Percentiles rank a stretch among this genome's conserved stretches.
Conservation (phyloP, 2,797 vertebrate genomes). For the Spatula clypeata region DNA sequence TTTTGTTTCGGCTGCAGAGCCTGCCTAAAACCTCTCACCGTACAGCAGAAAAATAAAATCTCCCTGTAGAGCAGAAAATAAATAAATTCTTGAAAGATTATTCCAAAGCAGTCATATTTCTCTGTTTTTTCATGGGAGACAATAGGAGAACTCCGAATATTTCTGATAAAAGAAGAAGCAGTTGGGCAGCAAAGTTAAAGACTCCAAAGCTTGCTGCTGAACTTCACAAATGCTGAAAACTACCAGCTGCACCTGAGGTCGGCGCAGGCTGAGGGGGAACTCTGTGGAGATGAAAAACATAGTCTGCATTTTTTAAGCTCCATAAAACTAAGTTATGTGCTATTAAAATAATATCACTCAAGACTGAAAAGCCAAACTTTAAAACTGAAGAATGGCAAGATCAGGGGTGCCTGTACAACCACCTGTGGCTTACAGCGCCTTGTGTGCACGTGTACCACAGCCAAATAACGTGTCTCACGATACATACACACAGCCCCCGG, state of each 20-base stretch:
- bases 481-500: rapidly evolving
- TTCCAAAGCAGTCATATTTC: neutral
- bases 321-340: neutral
- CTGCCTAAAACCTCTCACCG: neutral
- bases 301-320: neutral
- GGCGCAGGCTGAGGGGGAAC: neutral
- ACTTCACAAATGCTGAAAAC: neutral
- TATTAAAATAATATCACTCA: neutral
- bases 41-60: neutral
- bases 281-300: rapidly evolving
- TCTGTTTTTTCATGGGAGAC: neutral
- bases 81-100: neutral
- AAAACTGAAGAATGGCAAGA: neutral
- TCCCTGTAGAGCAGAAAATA: neutral
- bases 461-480: rapidly evolving
- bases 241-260: neutral
- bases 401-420: neutral
- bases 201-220: neutral
- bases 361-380: neutral
- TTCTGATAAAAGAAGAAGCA: neutral
- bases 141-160: neutral
- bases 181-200: neutral
- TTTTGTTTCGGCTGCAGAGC: neutral
- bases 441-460: rapidly evolving
- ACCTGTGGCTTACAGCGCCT: neutral